These are phyloP conservation scores for Cryptocephalus moraei DNA, from an alignment of 2,888 invertebrate genomes.

Conservation along the genomic window DNA sequence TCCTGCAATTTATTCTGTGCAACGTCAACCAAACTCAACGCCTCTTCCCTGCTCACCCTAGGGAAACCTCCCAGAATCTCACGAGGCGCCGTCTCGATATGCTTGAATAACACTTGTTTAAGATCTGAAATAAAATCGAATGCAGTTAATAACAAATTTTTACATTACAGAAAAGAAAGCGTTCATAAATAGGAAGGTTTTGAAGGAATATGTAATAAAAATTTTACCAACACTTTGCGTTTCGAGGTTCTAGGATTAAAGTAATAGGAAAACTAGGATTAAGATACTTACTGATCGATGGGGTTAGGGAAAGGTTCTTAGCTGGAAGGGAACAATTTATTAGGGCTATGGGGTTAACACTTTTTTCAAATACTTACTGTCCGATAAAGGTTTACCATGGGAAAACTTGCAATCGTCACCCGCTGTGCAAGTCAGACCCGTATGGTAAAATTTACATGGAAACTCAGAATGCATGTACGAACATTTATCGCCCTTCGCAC, in stretches of 20 bases:
- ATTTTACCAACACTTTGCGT: too few relatives aligned
- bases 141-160: too few relatives aligned
- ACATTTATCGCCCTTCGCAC: slow-evolving; percentile 91
- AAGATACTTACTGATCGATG: too few relatives aligned
- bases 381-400: slow-evolving; percentile 78
- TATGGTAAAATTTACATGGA: slow-evolving; percentile 95
- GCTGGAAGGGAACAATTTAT: too few relatives aligned
- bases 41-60: slow-evolving; percentile 67
- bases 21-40: slow-evolving; percentile 43
- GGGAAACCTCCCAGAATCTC: slow-evolving; percentile 88
- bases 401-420: slow-evolving; percentile 84
- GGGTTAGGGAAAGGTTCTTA: too few relatives aligned
- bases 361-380: slow-evolving; percentile 39
- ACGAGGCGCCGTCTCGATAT: slow-evolving; percentile 83
- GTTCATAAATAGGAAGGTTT: too few relatives aligned
- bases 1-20: slow-evolving; percentile 42
- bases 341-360: too few relatives aligned
- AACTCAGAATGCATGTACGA: slow-evolving; percentile 94
- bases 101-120: slow-evolving; percentile 45
- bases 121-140: slow-evolving; percentile 21
- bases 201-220: too few relatives aligned
- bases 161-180: too few relatives aligned
- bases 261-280: too few relatives aligned
- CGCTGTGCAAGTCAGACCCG: slow-evolving; percentile 74
- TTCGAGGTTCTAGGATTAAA: too few relatives aligned